Percentiles rank a stretch among this genome's conserved stretches.
phyloP scores from a whole-genome alignment of 2,113 vertebrate species.

The Heloderma charlesbogerti region DNA sequence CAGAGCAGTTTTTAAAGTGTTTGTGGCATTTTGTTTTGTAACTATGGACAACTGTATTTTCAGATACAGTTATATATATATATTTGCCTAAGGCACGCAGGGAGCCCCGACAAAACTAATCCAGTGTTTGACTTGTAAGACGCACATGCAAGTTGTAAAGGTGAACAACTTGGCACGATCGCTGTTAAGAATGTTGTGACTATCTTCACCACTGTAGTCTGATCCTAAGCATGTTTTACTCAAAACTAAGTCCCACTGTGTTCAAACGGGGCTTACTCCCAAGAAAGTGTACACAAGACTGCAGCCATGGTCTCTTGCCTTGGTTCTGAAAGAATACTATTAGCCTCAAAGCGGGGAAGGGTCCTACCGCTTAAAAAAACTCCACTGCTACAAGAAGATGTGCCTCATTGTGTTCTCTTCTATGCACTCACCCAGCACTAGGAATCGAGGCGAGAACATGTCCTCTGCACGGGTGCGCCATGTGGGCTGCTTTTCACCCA shows the following conservation, averaged over 20 bases:
- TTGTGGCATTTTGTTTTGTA: neutral
- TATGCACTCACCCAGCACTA: no score
- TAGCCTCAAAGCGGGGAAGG: neutral
- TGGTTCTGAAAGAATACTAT: neutral
- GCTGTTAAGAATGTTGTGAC: neutral
- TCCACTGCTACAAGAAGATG: neutral
- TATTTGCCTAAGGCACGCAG: neutral
- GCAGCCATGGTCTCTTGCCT: neutral
- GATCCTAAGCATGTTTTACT: no score
- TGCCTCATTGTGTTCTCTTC: neutral
- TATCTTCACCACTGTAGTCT: no score
- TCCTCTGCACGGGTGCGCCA: no score
- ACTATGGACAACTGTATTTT: neutral
- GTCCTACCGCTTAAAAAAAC: neutral
- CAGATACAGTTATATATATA: neutral
- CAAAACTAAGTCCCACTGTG: no score
- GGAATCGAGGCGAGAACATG: neutral
- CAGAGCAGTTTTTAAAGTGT: neutral
- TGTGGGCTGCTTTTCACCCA: neutral
- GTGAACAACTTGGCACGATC: neutral
- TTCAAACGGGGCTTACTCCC: neutral
- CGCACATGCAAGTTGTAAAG: neutral
- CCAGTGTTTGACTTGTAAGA: neutral
- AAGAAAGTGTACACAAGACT: no score
- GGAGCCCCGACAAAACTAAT: neutral